A percentile compares a stretch with the other conserved stretches of the same genome.
These are phyloP conservation scores for Turnix velox DNA, from an alignment of 2,113 vertebrate species.

Conservation along the genomic window DNA sequence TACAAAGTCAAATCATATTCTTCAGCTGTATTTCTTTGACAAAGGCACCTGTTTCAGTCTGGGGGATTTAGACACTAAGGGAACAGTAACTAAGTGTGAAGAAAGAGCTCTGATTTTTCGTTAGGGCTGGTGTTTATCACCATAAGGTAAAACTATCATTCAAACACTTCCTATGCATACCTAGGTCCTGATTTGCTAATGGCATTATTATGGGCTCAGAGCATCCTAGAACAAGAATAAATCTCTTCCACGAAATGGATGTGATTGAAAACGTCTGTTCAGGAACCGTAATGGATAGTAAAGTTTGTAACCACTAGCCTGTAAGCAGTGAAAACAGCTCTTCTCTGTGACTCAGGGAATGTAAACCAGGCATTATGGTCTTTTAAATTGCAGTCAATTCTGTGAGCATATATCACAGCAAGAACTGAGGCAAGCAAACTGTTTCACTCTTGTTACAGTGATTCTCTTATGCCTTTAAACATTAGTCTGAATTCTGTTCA, in stretches of 20 bases:
- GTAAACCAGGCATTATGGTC: background rate
- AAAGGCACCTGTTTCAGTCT: background rate
- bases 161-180: background rate
- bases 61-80: background rate
- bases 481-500: background rate
- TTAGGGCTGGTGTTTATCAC: background rate
- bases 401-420: background rate
- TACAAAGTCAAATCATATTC: background rate
- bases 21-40: background rate
- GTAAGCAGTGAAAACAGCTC: background rate
- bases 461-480: background rate
- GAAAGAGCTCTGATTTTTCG: background rate
- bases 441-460: background rate
- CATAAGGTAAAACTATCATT: background rate
- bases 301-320: background rate
- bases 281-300: background rate
- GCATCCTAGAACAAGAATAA: background rate
- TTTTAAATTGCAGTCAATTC: background rate
- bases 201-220: background rate
- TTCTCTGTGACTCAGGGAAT: background rate
- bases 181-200: background rate
- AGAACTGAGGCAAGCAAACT: background rate
- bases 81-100: background rate
- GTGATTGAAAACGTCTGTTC: background rate
- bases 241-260: background rate